Base-by-base conservation (phyloP, 2,888 invertebrate species). In the Melangyna quadrimaculata region DNA sequence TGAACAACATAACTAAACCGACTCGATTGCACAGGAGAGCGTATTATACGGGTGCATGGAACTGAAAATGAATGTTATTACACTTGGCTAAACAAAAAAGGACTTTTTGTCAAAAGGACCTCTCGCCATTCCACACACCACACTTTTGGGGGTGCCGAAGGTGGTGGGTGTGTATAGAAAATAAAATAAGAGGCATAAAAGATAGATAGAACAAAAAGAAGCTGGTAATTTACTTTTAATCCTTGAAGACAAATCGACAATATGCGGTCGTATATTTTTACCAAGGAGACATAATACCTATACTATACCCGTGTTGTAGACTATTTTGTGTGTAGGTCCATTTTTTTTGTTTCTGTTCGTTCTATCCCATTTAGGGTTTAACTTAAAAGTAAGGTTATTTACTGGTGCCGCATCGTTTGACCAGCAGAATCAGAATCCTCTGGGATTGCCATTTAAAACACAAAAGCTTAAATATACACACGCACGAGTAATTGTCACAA, bases 181-280 rank as follows among this genome's bases (percentile, higher is more conserved):
- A 63, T 43, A 43, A 37, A 59, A 59, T 59, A 61, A 61, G 61
- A 43, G 43, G 43, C 29, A 17, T n/a, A 65, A 29, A 27, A 59
- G 22, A 45, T 29, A 14, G 12, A 27, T 29, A 40, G 8, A 45
- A 84, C 9, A 65, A 70, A 57, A 78, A 70, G 63, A 86, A 73
- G 81, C 81, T 81, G 78, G 86, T 86, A 86, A 86, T 86, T 86
- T 81, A 86, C 81, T 86, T 81, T 86, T 86, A 86, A 86, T 86
- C 86, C 86, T 86, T 81, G 81, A 81, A 86, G 78, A 81, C 81
- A 78, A 86, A 86, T 81, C 81, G 81, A 81, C 77, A 78, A 81
- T 80, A 86, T 86, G 81, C 55, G 77, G 81, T 78, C 77, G 86
- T 86, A 81, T 70, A 37, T 59, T 59, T 78, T 70, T 29, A 65